phyloP scores from a whole-genome alignment of 2,888 invertebrate species.

The Camptogramma bilineatum region DNA sequence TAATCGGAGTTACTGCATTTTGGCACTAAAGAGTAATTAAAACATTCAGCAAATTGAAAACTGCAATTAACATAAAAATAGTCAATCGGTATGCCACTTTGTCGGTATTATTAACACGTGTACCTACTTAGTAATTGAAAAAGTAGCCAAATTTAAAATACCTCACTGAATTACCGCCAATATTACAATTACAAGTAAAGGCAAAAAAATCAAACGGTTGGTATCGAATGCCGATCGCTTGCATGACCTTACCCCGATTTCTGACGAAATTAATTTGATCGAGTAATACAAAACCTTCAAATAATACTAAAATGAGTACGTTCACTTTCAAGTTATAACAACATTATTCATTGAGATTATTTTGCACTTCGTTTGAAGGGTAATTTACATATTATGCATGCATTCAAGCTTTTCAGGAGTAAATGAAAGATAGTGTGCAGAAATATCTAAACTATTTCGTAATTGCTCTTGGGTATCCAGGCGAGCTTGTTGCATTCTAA shows the following conservation, averaged over 20 bases:
- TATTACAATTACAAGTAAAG: slow-evolving; percentile 50
- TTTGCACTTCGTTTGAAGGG: slow-evolving; percentile 26
- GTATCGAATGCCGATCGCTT: slow-evolving; percentile 58
- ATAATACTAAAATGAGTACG: slow-evolving; percentile 48
- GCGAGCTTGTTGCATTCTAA: slow-evolving; percentile 65
- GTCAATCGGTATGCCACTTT: slow-evolving; percentile 5
- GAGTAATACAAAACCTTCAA: slow-evolving; percentile 64
- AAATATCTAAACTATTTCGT: slow-evolving; percentile 4
- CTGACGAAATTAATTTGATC: slow-evolving; percentile 62
- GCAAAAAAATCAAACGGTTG: slow-evolving; percentile 54
- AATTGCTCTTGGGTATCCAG: slow-evolving; percentile 48
- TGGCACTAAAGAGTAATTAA: slow-evolving; percentile 24
- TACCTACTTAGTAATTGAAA: slow-evolving; percentile 20
- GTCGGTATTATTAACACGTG: slow-evolving; percentile 24
- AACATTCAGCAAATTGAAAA: slow-evolving; percentile 6
- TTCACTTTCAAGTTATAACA: slow-evolving; percentile 61
- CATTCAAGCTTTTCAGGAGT: slow-evolving; percentile 8
- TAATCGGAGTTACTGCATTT: slow-evolving; percentile 30
- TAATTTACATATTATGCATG: background rate
- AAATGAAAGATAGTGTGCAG: background rate
- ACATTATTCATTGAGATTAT: slow-evolving; percentile 39
- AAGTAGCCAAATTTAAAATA: slow-evolving; percentile 50
- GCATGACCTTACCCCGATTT: slow-evolving; percentile 70
- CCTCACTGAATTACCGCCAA: slow-evolving; percentile 46
- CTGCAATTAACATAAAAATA: slow-evolving; percentile 7